Evolutionary conservation across 2,797 vertebrate genomes (phyloP).

Genomic region (Salmo trutta): DNA sequence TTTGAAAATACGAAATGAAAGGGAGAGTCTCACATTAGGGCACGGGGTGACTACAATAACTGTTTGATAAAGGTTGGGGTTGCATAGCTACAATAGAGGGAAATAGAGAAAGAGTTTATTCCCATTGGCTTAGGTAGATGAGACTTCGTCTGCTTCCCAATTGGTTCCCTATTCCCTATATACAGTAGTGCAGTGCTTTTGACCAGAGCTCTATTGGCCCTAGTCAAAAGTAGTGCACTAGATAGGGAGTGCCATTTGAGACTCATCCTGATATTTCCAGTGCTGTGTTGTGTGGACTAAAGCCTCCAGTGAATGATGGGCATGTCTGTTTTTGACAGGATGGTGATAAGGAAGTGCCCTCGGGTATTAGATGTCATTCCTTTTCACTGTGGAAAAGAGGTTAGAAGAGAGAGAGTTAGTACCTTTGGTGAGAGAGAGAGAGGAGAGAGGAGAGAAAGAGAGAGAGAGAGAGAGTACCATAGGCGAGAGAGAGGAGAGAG

Average conservation of each 20-base stretch:
- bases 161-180: background rate
- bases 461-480: conserved; percentile 41
- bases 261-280: conserved; percentile 19
- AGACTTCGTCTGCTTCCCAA: background rate
- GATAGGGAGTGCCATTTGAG: background rate
- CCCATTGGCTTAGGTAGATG: conserved; percentile 44
- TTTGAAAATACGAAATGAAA: conserved; percentile 76
- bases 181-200: background rate
- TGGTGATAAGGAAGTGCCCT: conserved; percentile 79
- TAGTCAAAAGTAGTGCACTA: too few species aligned
- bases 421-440: conserved; percentile 46
- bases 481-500: conserved; percentile 12
- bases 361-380: conserved; percentile 82
- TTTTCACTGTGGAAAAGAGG: conserved; percentile 37
- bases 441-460: conserved; percentile 11
- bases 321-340: conserved; percentile 79
- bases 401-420: conserved; percentile 28
- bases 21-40: conserved; percentile 54
- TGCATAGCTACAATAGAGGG: conserved; percentile 44
- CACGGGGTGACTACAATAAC: conserved; percentile 36
- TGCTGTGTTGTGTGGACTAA: conserved; percentile 47
- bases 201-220: background rate
- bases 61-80: conserved; percentile 24
- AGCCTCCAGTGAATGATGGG: conserved; percentile 74
- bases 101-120: conserved; percentile 29